Conservation (phyloP, 1,140 invertebrate species). For the Pogonognathellus flavescens region DNA sequence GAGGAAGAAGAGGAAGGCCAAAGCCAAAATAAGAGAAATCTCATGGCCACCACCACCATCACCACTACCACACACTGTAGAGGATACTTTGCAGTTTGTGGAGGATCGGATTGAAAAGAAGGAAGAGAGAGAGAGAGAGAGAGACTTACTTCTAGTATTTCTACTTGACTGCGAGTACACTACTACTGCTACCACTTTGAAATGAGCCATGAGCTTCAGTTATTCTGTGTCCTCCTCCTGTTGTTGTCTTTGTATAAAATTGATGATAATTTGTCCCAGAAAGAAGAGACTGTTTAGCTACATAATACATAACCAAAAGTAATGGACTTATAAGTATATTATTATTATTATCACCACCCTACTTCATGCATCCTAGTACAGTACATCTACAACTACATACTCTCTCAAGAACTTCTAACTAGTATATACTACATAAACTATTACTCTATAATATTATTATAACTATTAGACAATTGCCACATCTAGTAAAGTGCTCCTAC, state of each 20-base stretch:
- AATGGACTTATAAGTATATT: constrained; percentile 24
- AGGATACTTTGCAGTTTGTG: too few relatives aligned
- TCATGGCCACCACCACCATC: too few relatives aligned
- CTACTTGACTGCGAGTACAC: too few relatives aligned
- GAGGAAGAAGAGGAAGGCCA: too few relatives aligned
- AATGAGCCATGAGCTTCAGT: not conserved
- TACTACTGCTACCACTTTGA: not conserved
- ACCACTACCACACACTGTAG: too few relatives aligned
- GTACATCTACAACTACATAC: not conserved
- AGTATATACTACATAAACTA: not conserved
- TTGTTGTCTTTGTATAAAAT: constrained; percentile 48
- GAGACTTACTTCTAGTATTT: too few relatives aligned
- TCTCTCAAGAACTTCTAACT: too few relatives aligned
- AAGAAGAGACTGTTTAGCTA: constrained; percentile 47
- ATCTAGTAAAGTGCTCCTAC: constrained; percentile 6
- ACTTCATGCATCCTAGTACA: not conserved
- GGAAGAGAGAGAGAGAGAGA: too few relatives aligned
- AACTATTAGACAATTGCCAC: constrained; percentile 14
- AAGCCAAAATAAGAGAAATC: too few relatives aligned
- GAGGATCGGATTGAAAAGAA: too few relatives aligned
- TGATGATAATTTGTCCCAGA: constrained; percentile 45
- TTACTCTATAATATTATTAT: constrained; percentile 14
- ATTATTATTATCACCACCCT: not conserved
- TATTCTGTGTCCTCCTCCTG: not conserved
- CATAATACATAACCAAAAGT: constrained; percentile 13